These are phyloP conservation scores for Eutrigla gurnardus DNA, from an alignment of 2,797 vertebrate genomes.

Conservation along the genomic window DNA sequence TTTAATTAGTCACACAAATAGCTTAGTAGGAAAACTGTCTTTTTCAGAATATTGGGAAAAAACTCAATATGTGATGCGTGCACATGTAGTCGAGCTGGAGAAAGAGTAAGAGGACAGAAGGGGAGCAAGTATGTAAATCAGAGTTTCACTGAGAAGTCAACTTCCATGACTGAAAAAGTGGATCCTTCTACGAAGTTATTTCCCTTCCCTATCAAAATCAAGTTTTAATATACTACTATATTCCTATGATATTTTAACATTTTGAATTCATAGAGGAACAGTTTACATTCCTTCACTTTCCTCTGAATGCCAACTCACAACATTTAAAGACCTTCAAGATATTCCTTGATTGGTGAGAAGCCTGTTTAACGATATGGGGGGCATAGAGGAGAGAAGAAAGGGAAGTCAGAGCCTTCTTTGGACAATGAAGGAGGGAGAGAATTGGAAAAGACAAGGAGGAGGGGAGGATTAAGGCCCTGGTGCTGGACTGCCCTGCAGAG, in stretches of 20 bases:
- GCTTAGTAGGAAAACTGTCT: too few species aligned
- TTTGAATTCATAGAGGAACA: background rate
- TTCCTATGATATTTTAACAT: background rate
- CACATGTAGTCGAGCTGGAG: too few species aligned
- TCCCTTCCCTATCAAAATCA: background rate
- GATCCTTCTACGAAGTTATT: background rate
- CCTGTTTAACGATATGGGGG: slow-evolving; percentile 56
- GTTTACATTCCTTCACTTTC: background rate
- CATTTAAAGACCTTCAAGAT: slow-evolving; percentile 27
- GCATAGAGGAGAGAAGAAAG: slow-evolving; percentile 41
- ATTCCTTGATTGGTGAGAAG: slow-evolving; percentile 42
- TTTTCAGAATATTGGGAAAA: too few species aligned
- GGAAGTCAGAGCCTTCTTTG: slow-evolving; percentile 51
- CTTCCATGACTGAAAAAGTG: background rate
- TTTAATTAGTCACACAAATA: too few species aligned
- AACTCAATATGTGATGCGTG: too few species aligned
- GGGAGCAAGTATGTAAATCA: slow-evolving; percentile 1
- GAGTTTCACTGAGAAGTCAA: slow-evolving; percentile 2
- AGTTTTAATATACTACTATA: background rate
- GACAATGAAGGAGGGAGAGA: slow-evolving; percentile 44
- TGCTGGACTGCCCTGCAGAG: slow-evolving; percentile 45
- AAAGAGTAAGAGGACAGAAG: background rate
- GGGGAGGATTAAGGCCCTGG: slow-evolving; percentile 55
- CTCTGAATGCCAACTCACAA: slow-evolving; percentile 6
- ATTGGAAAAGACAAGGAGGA: slow-evolving; percentile 45